These are phyloP conservation scores for Polymixis flavicincta DNA, from an alignment of 2,888 invertebrate species.

Conservation along the genomic window DNA sequence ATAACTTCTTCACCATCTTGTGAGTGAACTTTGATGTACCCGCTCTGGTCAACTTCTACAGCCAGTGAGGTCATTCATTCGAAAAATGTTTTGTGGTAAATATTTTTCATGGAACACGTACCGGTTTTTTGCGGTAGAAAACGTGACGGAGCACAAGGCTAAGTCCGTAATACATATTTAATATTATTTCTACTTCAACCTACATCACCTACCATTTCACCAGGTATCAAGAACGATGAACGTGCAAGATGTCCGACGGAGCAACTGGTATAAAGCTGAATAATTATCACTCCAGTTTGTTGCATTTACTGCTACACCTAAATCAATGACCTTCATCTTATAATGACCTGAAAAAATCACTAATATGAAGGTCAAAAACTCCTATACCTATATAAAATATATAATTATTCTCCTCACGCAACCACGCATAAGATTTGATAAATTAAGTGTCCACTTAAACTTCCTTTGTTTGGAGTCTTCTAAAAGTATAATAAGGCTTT, in stretches of 20 bases:
- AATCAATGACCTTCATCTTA: background rate
- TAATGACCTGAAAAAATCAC: background rate
- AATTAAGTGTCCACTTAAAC: slow-evolving; percentile 72
- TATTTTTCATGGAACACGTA: background rate
- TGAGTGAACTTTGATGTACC: slow-evolving; percentile 9
- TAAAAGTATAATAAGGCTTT: slow-evolving; percentile 77
- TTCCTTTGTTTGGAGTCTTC: slow-evolving; percentile 73
- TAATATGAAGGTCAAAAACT: background rate
- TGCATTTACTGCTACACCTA: background rate
- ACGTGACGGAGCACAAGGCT: slow-evolving; percentile 8
- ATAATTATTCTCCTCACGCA: slow-evolving; percentile 9
- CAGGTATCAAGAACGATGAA: background rate
- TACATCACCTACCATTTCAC: background rate
- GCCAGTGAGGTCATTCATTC: background rate
- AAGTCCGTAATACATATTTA: background rate
- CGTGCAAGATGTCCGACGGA: background rate
- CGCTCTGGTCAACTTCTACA: background rate
- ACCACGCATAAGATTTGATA: slow-evolving; percentile 67
- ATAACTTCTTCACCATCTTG: slow-evolving; percentile 9
- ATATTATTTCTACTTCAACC: slow-evolving; percentile 1
- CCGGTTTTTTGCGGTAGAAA: background rate
- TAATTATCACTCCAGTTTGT: background rate
- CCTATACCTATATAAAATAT: slow-evolving; percentile 6
- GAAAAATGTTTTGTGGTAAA: background rate
- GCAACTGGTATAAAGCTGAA: background rate